phyloP scores from a whole-genome alignment of 2,888 invertebrate genomes.

The Spilarctia lutea region DNA sequence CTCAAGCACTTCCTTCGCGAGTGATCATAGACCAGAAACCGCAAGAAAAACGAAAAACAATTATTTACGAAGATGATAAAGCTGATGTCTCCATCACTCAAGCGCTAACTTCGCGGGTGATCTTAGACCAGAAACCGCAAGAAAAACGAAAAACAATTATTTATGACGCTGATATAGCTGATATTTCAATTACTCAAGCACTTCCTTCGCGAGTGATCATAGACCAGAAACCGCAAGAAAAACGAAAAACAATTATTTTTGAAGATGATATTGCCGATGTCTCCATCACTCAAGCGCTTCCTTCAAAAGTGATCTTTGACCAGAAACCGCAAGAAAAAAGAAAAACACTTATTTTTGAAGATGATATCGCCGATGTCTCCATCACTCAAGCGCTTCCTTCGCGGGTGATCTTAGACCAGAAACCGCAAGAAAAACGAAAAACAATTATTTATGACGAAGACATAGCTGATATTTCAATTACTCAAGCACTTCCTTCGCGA shows the following conservation, averaged over 20 bases:
- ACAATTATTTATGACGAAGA: constrained; percentile 21
- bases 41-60: constrained; percentile 16
- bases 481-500: constrained; percentile 46
- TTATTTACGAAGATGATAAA: constrained; percentile 17
- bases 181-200: constrained; percentile 55
- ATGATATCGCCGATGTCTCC: constrained; percentile 43
- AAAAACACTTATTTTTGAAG: constrained; percentile 21
- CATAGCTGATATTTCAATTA: constrained; percentile 48
- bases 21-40: constrained; percentile 27
- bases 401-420: constrained; percentile 33
- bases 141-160: constrained; percentile 21
- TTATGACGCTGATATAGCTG: constrained; percentile 18
- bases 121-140: constrained; percentile 17
- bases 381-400: constrained; percentile 50
- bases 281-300: constrained; percentile 53
- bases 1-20: constrained; percentile 47
- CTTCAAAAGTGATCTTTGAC: constrained; percentile 38
- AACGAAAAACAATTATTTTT: constrained; percentile 21
- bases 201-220: constrained; percentile 43
- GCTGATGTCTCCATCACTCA: constrained; percentile 55
- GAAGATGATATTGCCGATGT: constrained; percentile 35
- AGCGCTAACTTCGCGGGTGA: constrained; percentile 42
- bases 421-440: constrained; percentile 9
- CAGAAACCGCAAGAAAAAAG: constrained; percentile 11
- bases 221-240: constrained; percentile 8